Percentiles rank a stretch among this genome's conserved stretches.
Conservation (phyloP, 2,113 vertebrate species). For the Pluvianellus socialis region DNA sequence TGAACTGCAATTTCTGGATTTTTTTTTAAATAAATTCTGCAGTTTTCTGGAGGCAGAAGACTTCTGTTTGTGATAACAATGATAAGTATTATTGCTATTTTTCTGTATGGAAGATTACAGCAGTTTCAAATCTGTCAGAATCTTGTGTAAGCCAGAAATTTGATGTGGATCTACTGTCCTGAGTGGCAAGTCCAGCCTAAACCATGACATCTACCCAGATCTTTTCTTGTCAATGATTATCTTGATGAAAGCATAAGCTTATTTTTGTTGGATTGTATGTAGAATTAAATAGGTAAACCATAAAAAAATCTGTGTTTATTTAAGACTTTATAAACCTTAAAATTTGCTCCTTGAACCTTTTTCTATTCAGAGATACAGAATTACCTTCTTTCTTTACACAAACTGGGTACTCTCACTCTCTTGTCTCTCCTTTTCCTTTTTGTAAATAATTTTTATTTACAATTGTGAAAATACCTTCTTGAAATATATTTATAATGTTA, state of each 20-base stretch:
- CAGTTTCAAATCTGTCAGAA: not conserved
- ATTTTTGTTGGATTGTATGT: not conserved
- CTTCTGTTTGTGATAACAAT: not conserved
- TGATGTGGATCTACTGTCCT: not conserved
- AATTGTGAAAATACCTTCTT: not conserved
- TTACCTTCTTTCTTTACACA: not conserved
- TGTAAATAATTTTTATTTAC: not conserved
- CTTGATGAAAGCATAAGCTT: not conserved
- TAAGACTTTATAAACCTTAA: not conserved
- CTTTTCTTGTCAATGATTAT: not conserved
- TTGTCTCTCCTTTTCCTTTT: not conserved
- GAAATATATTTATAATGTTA: not conserved
- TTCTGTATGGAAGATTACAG: not conserved
- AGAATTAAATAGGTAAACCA: not conserved
- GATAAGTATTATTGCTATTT: not conserved
- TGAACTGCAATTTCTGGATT: not conserved
- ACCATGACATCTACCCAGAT: not conserved
- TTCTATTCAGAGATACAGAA: rapidly evolving
- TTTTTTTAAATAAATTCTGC: not conserved
- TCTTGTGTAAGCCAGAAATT: not conserved
- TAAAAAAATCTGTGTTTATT: not conserved
- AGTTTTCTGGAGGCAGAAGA: not conserved
- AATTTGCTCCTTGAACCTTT: not conserved
- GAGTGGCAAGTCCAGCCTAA: no score
- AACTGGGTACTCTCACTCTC: not conserved